These are phyloP conservation scores for Phrynosoma platyrhinos DNA, from an alignment of 2,113 vertebrate genomes.

Conservation along the genomic window DNA sequence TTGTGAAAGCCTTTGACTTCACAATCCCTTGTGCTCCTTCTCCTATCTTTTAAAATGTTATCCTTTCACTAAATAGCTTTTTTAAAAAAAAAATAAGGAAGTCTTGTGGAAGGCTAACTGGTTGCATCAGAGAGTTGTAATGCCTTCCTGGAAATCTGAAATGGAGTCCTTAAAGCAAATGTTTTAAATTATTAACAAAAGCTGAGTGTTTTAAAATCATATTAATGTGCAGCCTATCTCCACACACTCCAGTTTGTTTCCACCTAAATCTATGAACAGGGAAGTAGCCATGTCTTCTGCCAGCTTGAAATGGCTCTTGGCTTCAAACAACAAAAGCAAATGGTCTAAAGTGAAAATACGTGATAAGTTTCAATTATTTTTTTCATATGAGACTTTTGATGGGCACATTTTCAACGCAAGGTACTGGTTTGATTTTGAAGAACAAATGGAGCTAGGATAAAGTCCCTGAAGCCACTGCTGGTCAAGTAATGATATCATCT, in stretches of 20 bases:
- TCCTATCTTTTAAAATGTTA: not conserved
- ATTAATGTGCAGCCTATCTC: conserved; percentile 68
- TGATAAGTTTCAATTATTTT: conserved; percentile 4
- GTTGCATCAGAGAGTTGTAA: fast-evolving
- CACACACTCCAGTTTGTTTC: conserved; percentile 36
- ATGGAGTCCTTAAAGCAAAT: conserved; percentile 59
- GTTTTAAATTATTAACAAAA: conserved; percentile 80
- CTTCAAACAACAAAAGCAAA: not conserved
- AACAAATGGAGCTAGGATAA: not conserved
- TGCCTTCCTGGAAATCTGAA: conserved; percentile 67
- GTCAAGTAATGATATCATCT: not conserved
- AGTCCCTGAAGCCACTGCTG: not conserved
- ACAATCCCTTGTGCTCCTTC: not conserved
- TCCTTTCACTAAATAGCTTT: not conserved
- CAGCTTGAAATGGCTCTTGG: conserved; percentile 44
- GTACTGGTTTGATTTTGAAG: not conserved
- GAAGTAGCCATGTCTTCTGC: not conserved
- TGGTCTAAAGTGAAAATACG: conserved; percentile 1
- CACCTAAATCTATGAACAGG: conserved; percentile 26
- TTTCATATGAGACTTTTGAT: not conserved
- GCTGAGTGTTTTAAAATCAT: conserved; percentile 75
- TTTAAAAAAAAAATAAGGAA: conserved; percentile 2
- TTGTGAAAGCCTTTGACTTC: not conserved
- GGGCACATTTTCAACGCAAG: not conserved
- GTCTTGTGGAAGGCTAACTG: not conserved